phyloP scores from a whole-genome alignment of 2,113 vertebrate genomes.

The Campylorhamphus procurvoides region DNA sequence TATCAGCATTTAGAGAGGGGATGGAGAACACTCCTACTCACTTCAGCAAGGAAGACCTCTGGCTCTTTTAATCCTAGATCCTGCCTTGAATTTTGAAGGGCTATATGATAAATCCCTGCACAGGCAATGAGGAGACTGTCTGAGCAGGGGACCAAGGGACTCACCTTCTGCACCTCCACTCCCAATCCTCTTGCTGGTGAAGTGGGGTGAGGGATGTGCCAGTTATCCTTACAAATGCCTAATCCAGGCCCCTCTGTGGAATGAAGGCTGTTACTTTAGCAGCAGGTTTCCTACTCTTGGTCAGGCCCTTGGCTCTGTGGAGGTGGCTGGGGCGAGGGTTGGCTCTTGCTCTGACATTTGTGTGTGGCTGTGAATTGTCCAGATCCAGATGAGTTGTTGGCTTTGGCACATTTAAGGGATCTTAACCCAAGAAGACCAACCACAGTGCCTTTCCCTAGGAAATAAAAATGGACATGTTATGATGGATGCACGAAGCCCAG shows the following conservation, averaged over 20 bases:
- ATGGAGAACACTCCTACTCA: neutral
- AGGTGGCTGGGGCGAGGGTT: neutral
- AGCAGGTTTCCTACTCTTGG: neutral
- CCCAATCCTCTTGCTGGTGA: accelerated
- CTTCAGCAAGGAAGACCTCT: neutral
- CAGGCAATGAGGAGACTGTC: neutral
- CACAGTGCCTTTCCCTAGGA: neutral
- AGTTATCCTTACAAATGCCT: neutral
- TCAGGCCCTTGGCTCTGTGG: accelerated
- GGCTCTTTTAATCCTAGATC: neutral
- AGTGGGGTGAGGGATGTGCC: neutral
- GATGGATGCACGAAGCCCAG: neutral
- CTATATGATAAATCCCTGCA: neutral
- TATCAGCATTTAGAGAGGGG: neutral
- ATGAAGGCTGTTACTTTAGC: neutral
- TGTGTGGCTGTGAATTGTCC: neutral
- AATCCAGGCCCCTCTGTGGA: neutral
- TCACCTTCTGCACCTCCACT: neutral
- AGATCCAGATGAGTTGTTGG: neutral
- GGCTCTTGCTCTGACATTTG: neutral
- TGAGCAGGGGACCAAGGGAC: neutral
- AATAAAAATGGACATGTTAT: accelerated
- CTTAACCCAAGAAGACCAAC: neutral
- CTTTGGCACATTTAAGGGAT: neutral
- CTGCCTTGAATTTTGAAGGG: neutral